phyloP scores from a whole-genome alignment of 2,888 invertebrate species.

The Craniophora ligustri region DNA sequence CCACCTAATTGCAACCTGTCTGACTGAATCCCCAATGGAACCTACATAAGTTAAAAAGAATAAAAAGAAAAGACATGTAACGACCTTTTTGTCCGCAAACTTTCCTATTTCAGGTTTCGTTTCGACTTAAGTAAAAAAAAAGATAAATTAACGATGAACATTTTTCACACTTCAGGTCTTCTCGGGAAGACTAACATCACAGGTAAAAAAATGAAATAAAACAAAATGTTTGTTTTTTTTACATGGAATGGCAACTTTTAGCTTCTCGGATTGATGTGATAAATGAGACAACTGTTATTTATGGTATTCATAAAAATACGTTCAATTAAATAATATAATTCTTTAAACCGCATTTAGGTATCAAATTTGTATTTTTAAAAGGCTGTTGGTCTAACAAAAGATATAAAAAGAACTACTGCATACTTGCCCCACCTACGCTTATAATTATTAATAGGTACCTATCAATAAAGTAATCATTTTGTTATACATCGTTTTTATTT shows the following conservation, averaged over 20 bases:
- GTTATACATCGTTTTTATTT: no score
- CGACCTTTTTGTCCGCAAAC: constrained; percentile 82
- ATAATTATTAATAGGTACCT: no score
- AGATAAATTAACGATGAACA: constrained; percentile 86
- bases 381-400: no score
- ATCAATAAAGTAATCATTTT: no score
- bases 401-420: no score
- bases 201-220: constrained; percentile 81
- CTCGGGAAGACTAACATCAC: constrained; percentile 89
- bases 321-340: no score
- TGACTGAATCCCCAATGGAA: constrained; percentile 74
- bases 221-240: constrained; percentile 76
- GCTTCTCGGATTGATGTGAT: constrained; percentile 63
- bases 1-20: constrained; percentile 71
- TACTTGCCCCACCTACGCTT: no score
- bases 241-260: constrained; percentile 77
- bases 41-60: constrained; percentile 56
- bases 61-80: constrained; percentile 64
- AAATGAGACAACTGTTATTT: constrained; percentile 58
- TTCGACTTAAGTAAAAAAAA: constrained; percentile 78
- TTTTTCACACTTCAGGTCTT: constrained; percentile 89
- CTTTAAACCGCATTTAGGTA: no score
- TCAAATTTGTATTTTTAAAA: no score
- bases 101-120: constrained; percentile 87
- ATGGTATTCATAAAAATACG: background rate